phyloP scores from a whole-genome alignment of 2,113 vertebrate species.

The Beaufortia kweichowensis region DNA sequence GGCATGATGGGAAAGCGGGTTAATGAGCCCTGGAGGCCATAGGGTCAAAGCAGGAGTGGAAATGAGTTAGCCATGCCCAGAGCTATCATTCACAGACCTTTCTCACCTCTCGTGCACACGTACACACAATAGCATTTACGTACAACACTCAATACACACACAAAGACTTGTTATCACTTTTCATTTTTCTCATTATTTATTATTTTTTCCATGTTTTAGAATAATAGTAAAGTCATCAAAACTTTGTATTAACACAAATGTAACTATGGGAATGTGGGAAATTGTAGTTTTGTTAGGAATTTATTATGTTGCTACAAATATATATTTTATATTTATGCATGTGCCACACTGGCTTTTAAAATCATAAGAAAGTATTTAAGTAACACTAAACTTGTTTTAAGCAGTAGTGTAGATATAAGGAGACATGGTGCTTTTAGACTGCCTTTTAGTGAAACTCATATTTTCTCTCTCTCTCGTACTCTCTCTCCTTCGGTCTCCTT shows the following conservation, averaged over 20 bases:
- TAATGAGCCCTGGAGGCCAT: constrained; percentile 68
- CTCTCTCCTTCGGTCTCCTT: background rate
- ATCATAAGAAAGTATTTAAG: too few species aligned
- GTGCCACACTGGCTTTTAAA: too few species aligned
- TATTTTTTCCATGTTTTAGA: background rate
- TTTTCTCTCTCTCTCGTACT: background rate
- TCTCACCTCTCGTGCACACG: constrained; percentile 35
- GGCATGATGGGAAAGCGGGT: constrained; percentile 56
- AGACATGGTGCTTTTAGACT: too few species aligned
- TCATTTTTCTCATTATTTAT: too few species aligned
- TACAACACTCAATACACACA: constrained; percentile 24
- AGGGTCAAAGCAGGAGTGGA: constrained; percentile 69
- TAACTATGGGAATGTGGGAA: too few species aligned
- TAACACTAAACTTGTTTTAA: too few species aligned
- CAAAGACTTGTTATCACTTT: constrained; percentile 5
- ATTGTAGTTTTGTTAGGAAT: too few species aligned
- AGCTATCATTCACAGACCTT: constrained; percentile 58
- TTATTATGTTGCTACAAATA: too few species aligned
- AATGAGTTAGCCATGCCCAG: constrained; percentile 72
- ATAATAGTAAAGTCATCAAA: too few species aligned
- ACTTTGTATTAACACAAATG: too few species aligned
- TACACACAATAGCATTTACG: constrained; percentile 17
- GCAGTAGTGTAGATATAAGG: too few species aligned
- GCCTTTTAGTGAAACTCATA: background rate
- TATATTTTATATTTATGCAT: too few species aligned